Base-by-base conservation (phyloP, 64 coral and sea anemone species). In the Astreopora myriophthalma region DNA sequence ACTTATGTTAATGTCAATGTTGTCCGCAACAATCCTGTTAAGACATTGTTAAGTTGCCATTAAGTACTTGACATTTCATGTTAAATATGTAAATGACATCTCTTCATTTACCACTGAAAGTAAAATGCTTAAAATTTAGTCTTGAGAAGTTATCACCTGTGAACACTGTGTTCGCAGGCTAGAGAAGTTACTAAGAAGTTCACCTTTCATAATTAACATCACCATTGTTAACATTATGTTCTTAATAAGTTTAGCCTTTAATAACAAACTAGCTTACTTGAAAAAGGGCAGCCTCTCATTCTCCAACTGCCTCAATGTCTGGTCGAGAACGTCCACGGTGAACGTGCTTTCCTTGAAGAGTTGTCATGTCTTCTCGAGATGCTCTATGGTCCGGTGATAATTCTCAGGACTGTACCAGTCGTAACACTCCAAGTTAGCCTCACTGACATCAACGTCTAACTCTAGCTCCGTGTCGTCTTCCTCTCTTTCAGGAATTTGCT, bases 1-100 rank as follows among this genome's bases (percentile, higher is more conserved):
- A 61, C 28, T 65, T 16, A 85, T 76, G 17, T 63, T 34, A 24
- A 62, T 27, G 33, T 92, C 90, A 36, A 92, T 92, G 51, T 92
- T 86, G 37, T 92, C 90, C 8, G 12, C 17, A 55, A 55, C 51
- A 55, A 55, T 55, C 51, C 51, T 55, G 17, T 14, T 13, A 55
- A 55, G 8, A 55, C 51, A 55, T 55, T 55, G 16, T 55, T 55
- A 55, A 14, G 13, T 55, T 55, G 12, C 51, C 13, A 55, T 55
- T 55, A 55, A 55, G 49, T 55, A 55, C 49, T 55, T 55, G 10
- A 55, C 49, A 55, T 55, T 12, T 55, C 49, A 55, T 55, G 49
- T 55, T 55, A 55, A 17, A 55, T 55, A 55, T 55, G 49, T 55
- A 55, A 55, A 55, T 55, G 49, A 55, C 11, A 55, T 55, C 49